Conservation (phyloP, 1,140 invertebrate species). For the Drosophila yakuba region DNA sequence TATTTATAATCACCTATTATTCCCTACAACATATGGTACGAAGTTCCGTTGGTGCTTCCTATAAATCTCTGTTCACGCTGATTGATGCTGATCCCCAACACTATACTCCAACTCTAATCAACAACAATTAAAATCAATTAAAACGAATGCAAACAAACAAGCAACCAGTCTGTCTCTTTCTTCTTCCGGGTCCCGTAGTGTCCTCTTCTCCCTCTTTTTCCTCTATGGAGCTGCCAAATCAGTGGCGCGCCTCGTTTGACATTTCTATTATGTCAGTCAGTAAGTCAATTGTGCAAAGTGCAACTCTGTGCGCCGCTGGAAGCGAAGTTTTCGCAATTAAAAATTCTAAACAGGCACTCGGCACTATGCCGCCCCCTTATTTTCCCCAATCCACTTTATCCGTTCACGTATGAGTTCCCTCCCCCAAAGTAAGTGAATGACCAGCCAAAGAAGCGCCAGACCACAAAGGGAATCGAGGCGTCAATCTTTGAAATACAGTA, state of each 20-base stretch:
- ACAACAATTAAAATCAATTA: constrained; percentile 81
- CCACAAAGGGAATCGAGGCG: constrained; percentile 53
- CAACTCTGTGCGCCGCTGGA: constrained; percentile 16
- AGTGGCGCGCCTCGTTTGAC: constrained; percentile 68
- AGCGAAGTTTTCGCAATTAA: constrained; percentile 48
- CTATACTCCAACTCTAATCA: constrained; percentile 61
- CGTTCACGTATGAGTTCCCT: not conserved
- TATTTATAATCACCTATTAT: too few relatives aligned
- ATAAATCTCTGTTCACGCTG: not conserved
- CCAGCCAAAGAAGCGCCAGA: constrained; percentile 56
- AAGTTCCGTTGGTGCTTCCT: not conserved
- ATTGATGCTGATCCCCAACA: not conserved
- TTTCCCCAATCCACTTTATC: not conserved
- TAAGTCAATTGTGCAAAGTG: constrained; percentile 58
- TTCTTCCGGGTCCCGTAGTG: not conserved
- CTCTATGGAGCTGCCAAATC: constrained; percentile 59
- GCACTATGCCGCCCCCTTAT: constrained; percentile 18
- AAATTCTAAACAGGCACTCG: constrained; percentile 64
- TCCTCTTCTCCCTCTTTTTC: constrained; percentile 10
- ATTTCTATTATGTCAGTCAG: constrained; percentile 82
- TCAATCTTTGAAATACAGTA: constrained; percentile 41
- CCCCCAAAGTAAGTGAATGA: constrained; percentile 53
- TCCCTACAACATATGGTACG: not conserved
- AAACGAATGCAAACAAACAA: constrained; percentile 67
- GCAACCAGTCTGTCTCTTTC: constrained; percentile 23